Evolutionary conservation across 2,113 vertebrate species (phyloP).

Genomic region (Apeltes quadracus): DNA sequence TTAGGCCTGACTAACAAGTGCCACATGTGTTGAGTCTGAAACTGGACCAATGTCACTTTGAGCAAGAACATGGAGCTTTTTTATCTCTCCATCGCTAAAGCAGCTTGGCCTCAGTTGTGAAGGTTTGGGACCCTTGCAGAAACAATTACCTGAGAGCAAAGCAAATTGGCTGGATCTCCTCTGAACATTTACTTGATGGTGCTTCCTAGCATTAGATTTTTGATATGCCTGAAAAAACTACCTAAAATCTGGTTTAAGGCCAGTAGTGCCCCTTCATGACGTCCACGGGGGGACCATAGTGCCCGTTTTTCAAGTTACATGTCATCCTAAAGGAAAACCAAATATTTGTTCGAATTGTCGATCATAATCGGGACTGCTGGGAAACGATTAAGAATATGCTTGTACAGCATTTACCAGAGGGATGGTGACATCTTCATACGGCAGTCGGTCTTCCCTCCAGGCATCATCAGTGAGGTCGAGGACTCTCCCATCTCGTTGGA

Average conservation of each 20-base stretch:
- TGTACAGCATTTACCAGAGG: slow-evolving; percentile 84
- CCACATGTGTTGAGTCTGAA: background rate
- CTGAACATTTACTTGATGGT: background rate
- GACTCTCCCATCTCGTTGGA: slow-evolving; percentile 94
- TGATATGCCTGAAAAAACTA: background rate
- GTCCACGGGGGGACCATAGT: background rate
- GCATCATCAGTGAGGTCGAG: slow-evolving; percentile 96
- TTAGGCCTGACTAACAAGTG: background rate
- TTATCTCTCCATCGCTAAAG: background rate
- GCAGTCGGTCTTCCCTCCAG: slow-evolving; percentile 95
- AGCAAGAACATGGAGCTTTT: background rate
- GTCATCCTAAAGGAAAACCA: background rate
- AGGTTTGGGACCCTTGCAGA: background rate
- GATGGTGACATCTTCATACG: slow-evolving; percentile 96
- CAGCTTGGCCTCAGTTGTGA: background rate
- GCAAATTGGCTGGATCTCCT: too few relatives aligned
- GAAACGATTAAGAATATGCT: background rate
- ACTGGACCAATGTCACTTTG: background rate
- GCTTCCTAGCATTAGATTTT: background rate
- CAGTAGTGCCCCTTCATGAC: background rate
- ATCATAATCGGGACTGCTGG: background rate
- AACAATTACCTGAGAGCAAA: background rate
- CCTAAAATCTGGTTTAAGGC: background rate
- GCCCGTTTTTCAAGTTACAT: background rate
- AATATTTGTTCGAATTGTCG: background rate